Conservation (phyloP, 2,888 invertebrate species). For the Phengaris alcon region DNA sequence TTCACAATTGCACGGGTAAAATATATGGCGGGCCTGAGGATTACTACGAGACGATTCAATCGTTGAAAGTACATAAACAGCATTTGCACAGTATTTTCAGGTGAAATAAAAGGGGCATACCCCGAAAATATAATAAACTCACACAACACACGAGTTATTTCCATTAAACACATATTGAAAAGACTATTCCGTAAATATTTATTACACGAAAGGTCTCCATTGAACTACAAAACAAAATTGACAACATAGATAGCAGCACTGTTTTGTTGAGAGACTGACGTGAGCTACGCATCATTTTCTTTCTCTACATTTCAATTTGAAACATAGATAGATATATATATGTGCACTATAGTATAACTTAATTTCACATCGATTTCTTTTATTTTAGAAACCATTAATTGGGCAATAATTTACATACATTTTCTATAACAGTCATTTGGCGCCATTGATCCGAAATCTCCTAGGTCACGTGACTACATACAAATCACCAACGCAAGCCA, state of each 20-base stretch:
- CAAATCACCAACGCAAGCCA: constrained; percentile 80
- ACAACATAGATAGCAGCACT: constrained; percentile 89
- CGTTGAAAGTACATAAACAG: constrained; percentile 43
- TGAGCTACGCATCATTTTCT: constrained; percentile 72
- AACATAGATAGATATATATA: constrained; percentile 48
- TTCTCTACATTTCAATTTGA: constrained; percentile 41
- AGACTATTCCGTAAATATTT: constrained; percentile 79
- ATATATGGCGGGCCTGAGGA: constrained; percentile 73
- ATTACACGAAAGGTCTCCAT: constrained; percentile 82
- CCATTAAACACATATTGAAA: constrained; percentile 58
- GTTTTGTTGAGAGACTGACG: constrained; percentile 79
- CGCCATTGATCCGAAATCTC: constrained; percentile 78
- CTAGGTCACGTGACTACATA: constrained; percentile 78
- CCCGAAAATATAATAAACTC: constrained; percentile 46
- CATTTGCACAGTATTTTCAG: constrained; percentile 29
- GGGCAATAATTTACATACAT: constrained; percentile 66
- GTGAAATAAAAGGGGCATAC: constrained; percentile 35
- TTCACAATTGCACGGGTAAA: constrained; percentile 70
- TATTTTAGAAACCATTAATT: constrained; percentile 45
- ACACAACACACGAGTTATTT: constrained; percentile 45
- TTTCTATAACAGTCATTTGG: constrained; percentile 76
- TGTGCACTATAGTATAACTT: constrained; percentile 41
- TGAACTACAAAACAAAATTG: constrained; percentile 82
- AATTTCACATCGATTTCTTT: constrained; percentile 46
- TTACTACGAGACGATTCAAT: constrained; percentile 40